Evolutionary conservation across 2,113 vertebrate genomes (phyloP).

Genomic region (Clupea harengus): DNA sequence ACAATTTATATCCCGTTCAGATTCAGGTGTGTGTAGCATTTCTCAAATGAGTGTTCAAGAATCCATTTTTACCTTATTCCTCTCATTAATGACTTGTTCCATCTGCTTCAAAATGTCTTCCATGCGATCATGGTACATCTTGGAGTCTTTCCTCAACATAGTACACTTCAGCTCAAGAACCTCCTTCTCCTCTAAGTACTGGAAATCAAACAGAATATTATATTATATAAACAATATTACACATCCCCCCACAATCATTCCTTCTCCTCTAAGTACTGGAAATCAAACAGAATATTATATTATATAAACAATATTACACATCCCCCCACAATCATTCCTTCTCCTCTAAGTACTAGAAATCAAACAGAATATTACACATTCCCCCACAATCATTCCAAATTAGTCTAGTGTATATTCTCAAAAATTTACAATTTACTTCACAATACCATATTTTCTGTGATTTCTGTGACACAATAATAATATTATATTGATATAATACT

Average conservation of each 20-base stretch:
- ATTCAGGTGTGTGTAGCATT: neutral
- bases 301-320: too few relatives aligned
- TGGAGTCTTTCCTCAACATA: conserved; percentile 80
- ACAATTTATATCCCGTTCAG: too few relatives aligned
- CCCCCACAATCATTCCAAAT: too few relatives aligned
- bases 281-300: conserved; percentile 20
- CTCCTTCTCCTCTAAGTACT: conserved; percentile 84
- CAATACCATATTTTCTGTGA: neutral
- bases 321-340: conserved; percentile 48
- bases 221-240: too few relatives aligned
- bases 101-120: conserved; percentile 82
- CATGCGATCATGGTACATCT: conserved; percentile 83
- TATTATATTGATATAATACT: too few relatives aligned
- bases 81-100: conserved; percentile 84
- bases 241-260: neutral
- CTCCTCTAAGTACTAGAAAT: conserved; percentile 76
- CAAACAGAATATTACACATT: neutral
- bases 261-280: conserved; percentile 79
- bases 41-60: neutral
- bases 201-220: conserved; percentile 20
- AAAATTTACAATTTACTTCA: too few relatives aligned
- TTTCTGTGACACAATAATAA: neutral
- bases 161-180: conserved; percentile 75
- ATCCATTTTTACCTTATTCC: conserved; percentile 79
- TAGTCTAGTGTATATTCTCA: neutral